Base-by-base conservation (phyloP, 2,888 invertebrate genomes). In the Drosophila kanekoi region DNA sequence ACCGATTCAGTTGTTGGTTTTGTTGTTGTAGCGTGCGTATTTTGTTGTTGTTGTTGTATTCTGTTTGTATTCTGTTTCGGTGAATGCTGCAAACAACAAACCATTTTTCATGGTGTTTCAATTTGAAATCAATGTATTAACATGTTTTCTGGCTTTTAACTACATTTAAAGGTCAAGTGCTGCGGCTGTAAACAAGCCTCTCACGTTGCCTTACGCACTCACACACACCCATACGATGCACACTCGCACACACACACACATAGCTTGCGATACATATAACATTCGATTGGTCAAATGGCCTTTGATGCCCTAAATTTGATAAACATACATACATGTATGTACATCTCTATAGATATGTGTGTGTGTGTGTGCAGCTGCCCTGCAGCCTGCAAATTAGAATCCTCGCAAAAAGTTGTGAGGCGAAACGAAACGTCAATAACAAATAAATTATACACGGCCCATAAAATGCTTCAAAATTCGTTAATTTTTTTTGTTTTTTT, bases 241-340 rank as follows among this genome's bases (percentile, higher is more conserved):
- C 16, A 16, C 43, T 20, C 35, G 32, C 8, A 6, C 20, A 23
- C 37, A 23, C 18, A 40, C 37, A 52, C 49, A 45, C 14, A 20
- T n/a, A 33, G 18, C 44, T 51, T 47, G 37, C 14, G 6, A 20
- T 48, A 16, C 35, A 45, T 63, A 60, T 65, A 75, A 61, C 58
- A 81, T 83, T 84, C 80, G 80, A 77, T 87, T 86, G 82, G 82
- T 84, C 86, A 82, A 83, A 77, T 87, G 86, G 88, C 83, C 86
- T 87, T 79, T 87, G 81, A 77, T 84, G 86, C 86, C 88, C 84
- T 87, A 84, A 83, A 76, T 78, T 79, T 77, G 64, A 57, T 61
- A 71, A 66, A 78, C 23, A 68, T 64, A 68, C 61, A 45, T 1
- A 77, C 47, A 49, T 44, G 33, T 48, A 38, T 53, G 28, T 16